Base-by-base conservation (phyloP, 2,113 vertebrate species). In the Crypturellus undulatus region DNA sequence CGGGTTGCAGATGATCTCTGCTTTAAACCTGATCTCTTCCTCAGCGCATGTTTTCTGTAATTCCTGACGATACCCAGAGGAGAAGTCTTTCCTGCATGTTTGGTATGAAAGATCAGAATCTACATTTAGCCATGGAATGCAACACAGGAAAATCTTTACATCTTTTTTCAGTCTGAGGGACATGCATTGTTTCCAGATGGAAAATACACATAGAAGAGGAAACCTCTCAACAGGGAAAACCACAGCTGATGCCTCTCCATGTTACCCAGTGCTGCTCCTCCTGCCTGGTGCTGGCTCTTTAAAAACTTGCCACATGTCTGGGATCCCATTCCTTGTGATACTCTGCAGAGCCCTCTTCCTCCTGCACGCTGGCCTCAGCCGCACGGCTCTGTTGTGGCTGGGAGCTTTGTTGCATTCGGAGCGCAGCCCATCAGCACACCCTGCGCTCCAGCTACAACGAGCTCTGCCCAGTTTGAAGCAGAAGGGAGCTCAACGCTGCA, bases 301-400 rank as follows among this genome's bases (percentile, higher is more conserved):
- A n/a, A 0, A 15, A 56, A 34, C 28, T 28, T 0, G 0, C 20
- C 32, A 36, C 10, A 47, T 17, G 9, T 18, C 25, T 25, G 60
- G 34, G 19, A 36, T 18, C 34, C 28, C 16, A 4, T 1, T 28
- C 60, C n/a, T 21, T 2, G 2, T 9, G 42, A 30, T 2, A 32
- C 20, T 17, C 15, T 34, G 54, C 13, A 3, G 34, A 15, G 24
- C 47, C 75, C 64, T 26, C 70, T 14, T 20, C 16, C 58, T 68
- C 21, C 22, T n/a, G 30, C 5, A 0, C 1, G 6, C 15, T 20
- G 40, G 40, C 13, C 65, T 70, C 73, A 20, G 56, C 38, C 11
- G 12, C 26, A 32, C 2, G 1, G 72, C 60, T 69, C 67, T 19
- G 60, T 26, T 14, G 52, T 0, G 0, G 30, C 52, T 5, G 32